Evolutionary conservation across 2,797 vertebrate genomes (phyloP).

Genomic region (Anguilla obscura): DNA sequence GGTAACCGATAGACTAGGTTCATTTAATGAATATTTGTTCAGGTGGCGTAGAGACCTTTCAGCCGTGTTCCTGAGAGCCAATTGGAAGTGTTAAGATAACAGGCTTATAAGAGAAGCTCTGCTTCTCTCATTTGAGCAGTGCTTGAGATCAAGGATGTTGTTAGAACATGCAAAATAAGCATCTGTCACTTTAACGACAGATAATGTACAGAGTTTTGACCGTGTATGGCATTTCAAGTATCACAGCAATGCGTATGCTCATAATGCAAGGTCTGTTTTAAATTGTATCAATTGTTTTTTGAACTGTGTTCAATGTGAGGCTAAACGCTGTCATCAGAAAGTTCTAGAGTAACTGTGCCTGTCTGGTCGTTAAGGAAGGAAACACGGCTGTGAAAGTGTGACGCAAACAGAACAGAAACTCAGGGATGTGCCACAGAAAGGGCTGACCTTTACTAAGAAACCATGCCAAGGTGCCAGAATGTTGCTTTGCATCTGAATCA

Average conservation of each 20-base stretch:
- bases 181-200: conserved; percentile 17
- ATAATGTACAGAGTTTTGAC: neutral
- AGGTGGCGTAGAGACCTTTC: neutral
- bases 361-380: neutral
- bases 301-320: neutral
- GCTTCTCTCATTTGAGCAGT: neutral
- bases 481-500: conserved; percentile 5
- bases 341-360: neutral
- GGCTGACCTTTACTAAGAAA: neutral
- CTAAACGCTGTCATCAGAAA: neutral
- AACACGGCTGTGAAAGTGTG: neutral
- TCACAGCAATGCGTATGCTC: neutral
- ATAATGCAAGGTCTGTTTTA: neutral
- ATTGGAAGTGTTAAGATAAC: neutral
- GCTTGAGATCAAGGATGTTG: neutral
- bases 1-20: neutral
- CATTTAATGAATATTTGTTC: neutral
- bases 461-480: neutral
- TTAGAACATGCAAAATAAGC: conserved; percentile 12
- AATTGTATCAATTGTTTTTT: neutral
- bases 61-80: neutral
- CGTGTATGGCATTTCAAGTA: neutral
- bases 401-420: neutral
- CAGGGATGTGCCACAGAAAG: neutral
- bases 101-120: neutral